phyloP scores from a whole-genome alignment of 2,888 invertebrate species.

The Omphaloscelis lunosa region DNA sequence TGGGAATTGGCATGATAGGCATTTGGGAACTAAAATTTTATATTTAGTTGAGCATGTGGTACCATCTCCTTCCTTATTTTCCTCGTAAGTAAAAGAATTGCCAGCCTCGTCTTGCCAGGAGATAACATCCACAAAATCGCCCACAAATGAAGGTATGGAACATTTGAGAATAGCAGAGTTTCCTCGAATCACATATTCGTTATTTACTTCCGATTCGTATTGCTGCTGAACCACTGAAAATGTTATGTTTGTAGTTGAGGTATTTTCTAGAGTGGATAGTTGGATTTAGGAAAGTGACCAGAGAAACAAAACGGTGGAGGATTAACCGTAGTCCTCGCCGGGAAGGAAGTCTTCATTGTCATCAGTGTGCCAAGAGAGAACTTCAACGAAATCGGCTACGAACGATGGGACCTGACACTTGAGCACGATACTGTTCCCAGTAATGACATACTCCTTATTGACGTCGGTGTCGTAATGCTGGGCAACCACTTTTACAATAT shows the following conservation, averaged over 20 bases:
- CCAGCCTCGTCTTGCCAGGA: constrained; percentile 96
- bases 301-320: constrained; percentile 54
- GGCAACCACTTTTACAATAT: constrained; percentile 92
- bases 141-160: constrained; percentile 97
- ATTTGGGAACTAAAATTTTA: constrained; percentile 43
- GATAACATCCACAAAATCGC: constrained; percentile 96
- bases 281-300: constrained; percentile 58
- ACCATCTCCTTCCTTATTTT: constrained; percentile 83
- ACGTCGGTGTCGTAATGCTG: constrained; percentile 96
- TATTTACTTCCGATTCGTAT: constrained; percentile 97
- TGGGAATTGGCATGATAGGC: constrained; percentile 55
- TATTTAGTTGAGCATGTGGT: constrained; percentile 63
- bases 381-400: constrained; percentile 96
- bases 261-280: constrained; percentile 27
- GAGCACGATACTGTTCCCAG: constrained; percentile 95
- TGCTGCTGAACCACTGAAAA: constrained; percentile 95
- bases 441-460: constrained; percentile 96
- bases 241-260: constrained; percentile 38
- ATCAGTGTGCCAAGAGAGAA: constrained; percentile 95
- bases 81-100: constrained; percentile 85
- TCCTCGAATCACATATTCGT: constrained; percentile 97
- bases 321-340: constrained; percentile 91
- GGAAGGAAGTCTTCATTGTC: constrained; percentile 93
- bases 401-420: constrained; percentile 96
- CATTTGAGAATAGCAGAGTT: constrained; percentile 97